These are phyloP conservation scores for Thereuonema tuberculata DNA, from an alignment of 1,140 invertebrate species.

Conservation along the genomic window DNA sequence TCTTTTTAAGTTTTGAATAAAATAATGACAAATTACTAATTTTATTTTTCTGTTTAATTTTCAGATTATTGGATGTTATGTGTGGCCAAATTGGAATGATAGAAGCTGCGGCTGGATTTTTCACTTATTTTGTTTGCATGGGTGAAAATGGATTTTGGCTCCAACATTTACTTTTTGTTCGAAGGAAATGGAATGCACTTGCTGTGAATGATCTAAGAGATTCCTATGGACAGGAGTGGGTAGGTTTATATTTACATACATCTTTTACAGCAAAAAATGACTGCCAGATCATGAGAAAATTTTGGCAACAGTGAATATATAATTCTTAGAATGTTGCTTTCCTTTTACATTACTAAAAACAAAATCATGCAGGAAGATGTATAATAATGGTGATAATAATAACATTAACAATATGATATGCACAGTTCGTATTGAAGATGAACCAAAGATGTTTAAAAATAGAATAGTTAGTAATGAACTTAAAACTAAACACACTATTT, in stretches of 20 bases:
- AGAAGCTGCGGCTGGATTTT: conserved; percentile 38
- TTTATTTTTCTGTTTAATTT: no score
- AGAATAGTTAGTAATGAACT: no score
- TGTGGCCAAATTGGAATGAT: conserved; percentile 42
- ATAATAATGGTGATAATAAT: background rate
- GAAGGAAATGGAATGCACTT: conserved; percentile 40
- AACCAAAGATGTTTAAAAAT: no score
- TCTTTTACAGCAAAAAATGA: conserved; percentile 30
- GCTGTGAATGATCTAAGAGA: conserved; percentile 42
- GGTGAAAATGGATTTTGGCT: conserved; percentile 45
- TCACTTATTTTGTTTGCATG: conserved; percentile 43
- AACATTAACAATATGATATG: background rate
- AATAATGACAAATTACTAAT: no score
- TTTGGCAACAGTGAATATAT: no score
- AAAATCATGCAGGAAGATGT: background rate
- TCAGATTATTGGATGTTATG: conserved; percentile 35
- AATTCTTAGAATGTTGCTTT: background rate
- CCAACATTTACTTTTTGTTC: conserved; percentile 34
- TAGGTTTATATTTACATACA: conserved; percentile 30
- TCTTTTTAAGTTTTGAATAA: no score
- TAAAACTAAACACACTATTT: no score
- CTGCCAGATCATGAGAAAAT: conserved; percentile 19
- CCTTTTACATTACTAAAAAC: background rate
- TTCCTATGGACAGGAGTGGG: conserved; percentile 48
- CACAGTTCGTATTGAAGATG: no score